These are phyloP conservation scores for Falco berigora DNA, from an alignment of 2,797 vertebrate species.

Conservation along the genomic window DNA sequence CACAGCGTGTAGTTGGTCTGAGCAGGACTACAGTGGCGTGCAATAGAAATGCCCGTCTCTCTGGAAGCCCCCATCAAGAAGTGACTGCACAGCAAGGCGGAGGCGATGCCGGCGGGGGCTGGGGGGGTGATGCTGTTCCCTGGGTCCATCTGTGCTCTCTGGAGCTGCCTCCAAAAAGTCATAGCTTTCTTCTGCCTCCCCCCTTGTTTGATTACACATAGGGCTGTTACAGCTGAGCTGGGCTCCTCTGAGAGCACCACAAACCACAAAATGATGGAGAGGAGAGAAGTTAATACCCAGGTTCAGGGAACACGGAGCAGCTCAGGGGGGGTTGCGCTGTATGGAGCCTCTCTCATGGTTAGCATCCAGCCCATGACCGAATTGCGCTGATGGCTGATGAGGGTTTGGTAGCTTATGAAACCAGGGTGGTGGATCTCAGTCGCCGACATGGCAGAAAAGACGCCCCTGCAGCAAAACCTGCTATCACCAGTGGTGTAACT, in stretches of 20 bases:
- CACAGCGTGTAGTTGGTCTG: background rate
- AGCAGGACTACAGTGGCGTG: rapidly evolving
- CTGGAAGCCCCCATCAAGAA: background rate
- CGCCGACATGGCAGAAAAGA: background rate
- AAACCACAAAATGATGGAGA: background rate
- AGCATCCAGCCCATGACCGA: background rate
- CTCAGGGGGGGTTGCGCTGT: background rate
- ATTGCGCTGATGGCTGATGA: background rate
- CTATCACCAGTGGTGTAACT: background rate
- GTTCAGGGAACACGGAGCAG: background rate
- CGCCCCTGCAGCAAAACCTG: background rate
- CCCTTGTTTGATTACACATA: background rate
- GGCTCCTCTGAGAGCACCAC: background rate
- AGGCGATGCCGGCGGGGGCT: too few species aligned
- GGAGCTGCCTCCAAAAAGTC: background rate
- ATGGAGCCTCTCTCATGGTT: background rate
- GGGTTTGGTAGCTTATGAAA: background rate
- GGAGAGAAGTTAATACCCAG: background rate
- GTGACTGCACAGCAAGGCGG: rapidly evolving
- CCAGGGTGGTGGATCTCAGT: background rate
- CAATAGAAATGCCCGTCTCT: background rate
- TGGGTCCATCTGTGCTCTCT: background rate
- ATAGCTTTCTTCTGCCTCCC: background rate
- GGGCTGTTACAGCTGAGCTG: background rate
- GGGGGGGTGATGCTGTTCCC: background rate